These are phyloP conservation scores for Ooceraea biroi DNA, from an alignment of 1,140 invertebrate genomes.

Conservation along the genomic window DNA sequence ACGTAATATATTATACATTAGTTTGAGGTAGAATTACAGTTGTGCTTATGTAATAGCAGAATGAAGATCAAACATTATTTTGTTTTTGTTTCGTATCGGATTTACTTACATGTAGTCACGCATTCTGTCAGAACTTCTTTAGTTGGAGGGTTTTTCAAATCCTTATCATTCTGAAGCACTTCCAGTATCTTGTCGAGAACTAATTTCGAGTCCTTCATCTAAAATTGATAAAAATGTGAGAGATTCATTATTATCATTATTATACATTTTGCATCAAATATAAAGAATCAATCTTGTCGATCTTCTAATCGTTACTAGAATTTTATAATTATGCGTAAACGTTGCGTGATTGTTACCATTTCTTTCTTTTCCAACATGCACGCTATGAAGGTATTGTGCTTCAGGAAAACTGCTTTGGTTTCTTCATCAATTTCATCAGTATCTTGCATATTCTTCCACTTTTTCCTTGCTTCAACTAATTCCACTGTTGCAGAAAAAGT, in stretches of 20 bases:
- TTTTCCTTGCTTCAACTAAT: neutral
- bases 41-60: neutral
- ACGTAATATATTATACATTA: neutral
- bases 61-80: neutral
- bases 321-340: constrained; percentile 1
- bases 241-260: neutral
- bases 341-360: constrained; percentile 13
- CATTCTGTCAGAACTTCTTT: neutral
- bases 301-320: neutral
- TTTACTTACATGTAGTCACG: neutral
- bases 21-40: neutral
- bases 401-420: neutral
- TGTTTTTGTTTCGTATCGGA: neutral
- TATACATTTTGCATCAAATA: neutral
- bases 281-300: neutral
- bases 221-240: constrained; percentile 6
- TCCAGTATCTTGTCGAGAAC: neutral
- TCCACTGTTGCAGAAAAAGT: neutral
- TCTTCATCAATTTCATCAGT: neutral
- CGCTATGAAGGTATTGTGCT: neutral
- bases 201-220: neutral
- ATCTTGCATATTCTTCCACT: neutral
- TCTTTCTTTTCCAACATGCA: constrained; percentile 23
- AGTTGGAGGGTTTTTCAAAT: no score
- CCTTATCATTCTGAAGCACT: neutral